Evolutionary conservation across 2,888 invertebrate species (phyloP).

Genomic region (Parnassius smintheus): DNA sequence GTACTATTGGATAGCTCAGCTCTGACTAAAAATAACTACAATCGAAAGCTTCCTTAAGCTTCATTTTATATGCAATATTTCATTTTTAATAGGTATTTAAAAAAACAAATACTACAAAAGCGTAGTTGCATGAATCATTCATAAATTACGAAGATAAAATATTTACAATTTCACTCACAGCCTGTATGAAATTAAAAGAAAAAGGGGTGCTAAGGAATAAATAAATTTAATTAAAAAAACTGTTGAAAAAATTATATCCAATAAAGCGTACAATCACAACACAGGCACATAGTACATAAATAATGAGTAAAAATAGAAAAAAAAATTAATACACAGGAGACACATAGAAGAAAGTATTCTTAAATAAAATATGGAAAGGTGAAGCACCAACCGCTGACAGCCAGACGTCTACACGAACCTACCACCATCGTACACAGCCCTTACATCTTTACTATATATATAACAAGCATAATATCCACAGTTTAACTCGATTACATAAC

Average conservation of each 20-base stretch:
- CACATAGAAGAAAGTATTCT: constrained; percentile 55
- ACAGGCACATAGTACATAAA: constrained; percentile 49
- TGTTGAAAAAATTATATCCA: constrained; percentile 1
- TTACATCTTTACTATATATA: constrained; percentile 27
- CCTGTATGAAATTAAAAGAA: no score
- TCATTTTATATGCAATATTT: no score
- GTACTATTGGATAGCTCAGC: background rate
- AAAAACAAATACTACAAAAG: no score
- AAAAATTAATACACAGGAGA: constrained; percentile 64
- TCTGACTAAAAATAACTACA: no score
- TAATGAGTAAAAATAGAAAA: constrained; percentile 59
- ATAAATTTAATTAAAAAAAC: constrained; percentile 21
- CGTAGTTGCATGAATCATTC: no score
- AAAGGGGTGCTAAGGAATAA: no score
- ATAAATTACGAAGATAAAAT: no score
- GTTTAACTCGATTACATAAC: constrained; percentile 9
- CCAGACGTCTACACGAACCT: constrained; percentile 58
- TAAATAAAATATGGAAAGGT: constrained; percentile 64
- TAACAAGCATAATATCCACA: constrained; percentile 24
- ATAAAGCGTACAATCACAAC: constrained; percentile 69
- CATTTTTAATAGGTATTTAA: no score
- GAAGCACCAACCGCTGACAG: constrained; percentile 78
- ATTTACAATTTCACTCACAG: no score
- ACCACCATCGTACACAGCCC: constrained; percentile 64
- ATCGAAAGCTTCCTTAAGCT: no score